Conservation (phyloP, 1,140 invertebrate species). For the Drosophila saltans region DNA sequence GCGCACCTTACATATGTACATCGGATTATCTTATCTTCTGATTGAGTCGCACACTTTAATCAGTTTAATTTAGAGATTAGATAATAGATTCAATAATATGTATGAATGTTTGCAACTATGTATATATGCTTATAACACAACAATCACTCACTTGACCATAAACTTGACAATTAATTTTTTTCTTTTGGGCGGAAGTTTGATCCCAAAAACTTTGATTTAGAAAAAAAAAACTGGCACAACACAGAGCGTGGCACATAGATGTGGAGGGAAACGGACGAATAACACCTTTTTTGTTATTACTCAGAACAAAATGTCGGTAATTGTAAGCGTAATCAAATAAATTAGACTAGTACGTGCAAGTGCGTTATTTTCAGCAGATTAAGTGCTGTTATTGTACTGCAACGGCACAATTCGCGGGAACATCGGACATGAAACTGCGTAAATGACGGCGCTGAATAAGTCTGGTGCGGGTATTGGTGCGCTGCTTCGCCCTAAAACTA, state of each 20-base stretch:
- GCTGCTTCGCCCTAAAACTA: constrained; percentile 33
- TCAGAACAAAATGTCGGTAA: constrained; percentile 31
- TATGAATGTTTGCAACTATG: too few relatives aligned
- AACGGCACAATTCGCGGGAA: constrained; percentile 22
- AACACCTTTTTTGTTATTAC: constrained; percentile 20
- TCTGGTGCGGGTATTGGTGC: constrained; percentile 21
- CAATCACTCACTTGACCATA: constrained; percentile 38
- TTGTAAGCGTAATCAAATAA: constrained; percentile 74
- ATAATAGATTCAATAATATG: constrained; percentile 34
- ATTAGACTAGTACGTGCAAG: constrained; percentile 77
- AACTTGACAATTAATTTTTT: constrained; percentile 25
- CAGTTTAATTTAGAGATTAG: neutral
- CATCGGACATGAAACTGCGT: constrained; percentile 29
- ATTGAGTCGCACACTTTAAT: neutral
- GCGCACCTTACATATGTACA: neutral
- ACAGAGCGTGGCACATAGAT: neutral
- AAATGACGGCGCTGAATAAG: constrained; percentile 31
- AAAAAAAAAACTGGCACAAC: neutral
- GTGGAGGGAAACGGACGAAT: neutral
- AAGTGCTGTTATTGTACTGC: constrained; percentile 56
- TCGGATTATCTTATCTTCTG: neutral
- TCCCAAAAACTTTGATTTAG: constrained; percentile 27
- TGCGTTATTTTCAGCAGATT: constrained; percentile 76
- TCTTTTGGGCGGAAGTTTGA: neutral
- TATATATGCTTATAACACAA: constrained; percentile 43